These are phyloP conservation scores for Noctua pronuba DNA, from an alignment of 2,888 invertebrate species.

Conservation along the genomic window DNA sequence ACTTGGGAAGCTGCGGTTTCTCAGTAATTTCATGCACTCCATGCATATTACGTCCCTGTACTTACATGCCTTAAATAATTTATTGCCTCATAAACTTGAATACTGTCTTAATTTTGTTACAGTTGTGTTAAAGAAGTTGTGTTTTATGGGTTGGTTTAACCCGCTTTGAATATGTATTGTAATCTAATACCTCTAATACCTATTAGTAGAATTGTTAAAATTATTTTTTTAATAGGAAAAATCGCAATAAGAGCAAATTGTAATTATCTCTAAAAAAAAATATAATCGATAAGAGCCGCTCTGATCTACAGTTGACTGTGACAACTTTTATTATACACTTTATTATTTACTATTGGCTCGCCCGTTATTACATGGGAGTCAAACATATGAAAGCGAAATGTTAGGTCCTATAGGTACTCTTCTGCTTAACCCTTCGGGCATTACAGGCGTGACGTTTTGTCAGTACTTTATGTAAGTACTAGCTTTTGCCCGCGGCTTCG, in stretches of 20 bases:
- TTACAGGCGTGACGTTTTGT: background rate
- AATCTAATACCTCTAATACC: too few species aligned
- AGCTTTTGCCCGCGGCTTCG: too few species aligned
- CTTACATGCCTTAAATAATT: constrained; percentile 17
- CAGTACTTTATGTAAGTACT: background rate
- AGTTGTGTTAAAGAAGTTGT: background rate
- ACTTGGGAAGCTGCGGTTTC: constrained; percentile 37
- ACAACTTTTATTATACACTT: background rate
- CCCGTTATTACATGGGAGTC: background rate
- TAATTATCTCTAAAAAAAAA: background rate
- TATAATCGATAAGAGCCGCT: background rate
- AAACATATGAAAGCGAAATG: background rate
- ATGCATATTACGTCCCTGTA: constrained; percentile 9
- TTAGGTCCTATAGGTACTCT: background rate
- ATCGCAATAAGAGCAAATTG: background rate
- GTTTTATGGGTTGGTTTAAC: too few species aligned
- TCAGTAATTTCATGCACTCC: constrained; percentile 19
- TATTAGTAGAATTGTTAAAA: background rate
- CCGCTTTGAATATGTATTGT: too few species aligned
- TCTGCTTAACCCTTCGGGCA: background rate
- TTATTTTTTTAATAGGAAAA: too few species aligned
- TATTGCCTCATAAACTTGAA: constrained; percentile 19
- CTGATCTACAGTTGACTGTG: background rate
- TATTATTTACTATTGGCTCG: background rate
- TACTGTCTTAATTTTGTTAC: background rate